Evolutionary conservation across 64 coral and sea anemone genomes (phyloP), one percentile per base, ranked within the genome.

Genomic region (Montipora capricornis): DNA sequence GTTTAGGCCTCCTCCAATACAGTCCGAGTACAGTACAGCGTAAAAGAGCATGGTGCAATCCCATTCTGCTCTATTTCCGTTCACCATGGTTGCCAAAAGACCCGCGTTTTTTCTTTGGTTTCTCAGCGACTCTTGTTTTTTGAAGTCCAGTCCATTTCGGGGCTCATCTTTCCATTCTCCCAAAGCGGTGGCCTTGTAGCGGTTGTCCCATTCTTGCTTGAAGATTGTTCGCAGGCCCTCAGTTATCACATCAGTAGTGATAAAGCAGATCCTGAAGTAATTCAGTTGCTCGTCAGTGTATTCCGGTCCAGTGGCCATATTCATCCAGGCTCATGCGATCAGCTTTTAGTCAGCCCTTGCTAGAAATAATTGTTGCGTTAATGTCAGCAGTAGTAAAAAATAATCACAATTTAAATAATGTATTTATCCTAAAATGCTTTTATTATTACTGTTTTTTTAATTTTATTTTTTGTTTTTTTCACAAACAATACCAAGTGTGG

Each of bases 1-100:
- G 47, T 22, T 73, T 0, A 70, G 45, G 73, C 10, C 22, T 12
- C 60, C 17, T 19, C 89, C 89, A 17, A 91, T 45, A 82, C 78
- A 69, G 47, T 91, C 89, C n/a, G 89, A 91, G 79, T 44, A 91
- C n/a, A 83, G 89, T n/a, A 91, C 0, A 20, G 89, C 77, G 19
- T 91, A 91, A 26, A 91, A 91, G 6, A 88, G 47, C 47, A 77
- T 77, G n/a, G 24, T 77, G 17, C 82, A 86, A n/a, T 86, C 82
- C 82, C 82, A 86, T 45, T 86, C 82, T 59, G 0, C 10, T 22
- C 53, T 86, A 37, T 86, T 67, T 66, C 82, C 82, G 14, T 86
- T 86, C 2, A 46, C 62, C 82, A 86, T 86, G 12, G 62, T 24
- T 5, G 76, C 20, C 5, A 79, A 51, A 79, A 79, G 76, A 16